Evolutionary conservation across 2,113 vertebrate species (phyloP).

Genomic region (Rhinoderma darwinii): DNA sequence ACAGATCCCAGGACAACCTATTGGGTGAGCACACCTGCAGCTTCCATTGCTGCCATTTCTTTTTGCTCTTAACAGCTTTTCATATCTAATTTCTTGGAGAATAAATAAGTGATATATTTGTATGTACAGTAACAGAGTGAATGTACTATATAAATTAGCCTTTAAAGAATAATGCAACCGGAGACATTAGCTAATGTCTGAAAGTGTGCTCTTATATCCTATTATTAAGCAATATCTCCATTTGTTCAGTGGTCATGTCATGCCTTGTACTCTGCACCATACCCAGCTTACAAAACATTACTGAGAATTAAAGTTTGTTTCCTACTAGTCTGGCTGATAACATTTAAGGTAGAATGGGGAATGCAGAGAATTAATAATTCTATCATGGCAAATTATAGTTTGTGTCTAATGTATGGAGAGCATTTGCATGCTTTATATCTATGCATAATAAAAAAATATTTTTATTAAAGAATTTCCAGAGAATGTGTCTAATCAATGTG

Average conservation of each 20-base stretch:
- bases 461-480: too few species aligned
- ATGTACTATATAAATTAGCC: not conserved
- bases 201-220: constrained; percentile 32
- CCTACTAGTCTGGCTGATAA: not conserved
- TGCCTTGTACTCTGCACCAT: not conserved
- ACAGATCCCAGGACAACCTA: too few species aligned
- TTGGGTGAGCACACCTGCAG: too few species aligned
- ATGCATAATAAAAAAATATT: not conserved
- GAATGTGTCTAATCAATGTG: too few species aligned
- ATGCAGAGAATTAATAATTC: not conserved
- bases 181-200: not conserved
- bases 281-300: not conserved
- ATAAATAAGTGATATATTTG: too few species aligned
- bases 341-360: constrained; percentile 21
- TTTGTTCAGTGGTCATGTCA: constrained; percentile 39
- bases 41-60: too few species aligned
- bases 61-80: too few species aligned
- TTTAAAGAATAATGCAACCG: not conserved
- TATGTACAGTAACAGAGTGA: not conserved
- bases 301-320: not conserved
- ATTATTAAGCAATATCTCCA: constrained; percentile 46
- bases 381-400: not conserved
- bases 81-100: not conserved
- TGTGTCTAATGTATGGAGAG: not conserved
- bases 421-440: not conserved